phyloP scores from a whole-genome alignment of 2,797 vertebrate species.

The Phoebastria nigripes region DNA sequence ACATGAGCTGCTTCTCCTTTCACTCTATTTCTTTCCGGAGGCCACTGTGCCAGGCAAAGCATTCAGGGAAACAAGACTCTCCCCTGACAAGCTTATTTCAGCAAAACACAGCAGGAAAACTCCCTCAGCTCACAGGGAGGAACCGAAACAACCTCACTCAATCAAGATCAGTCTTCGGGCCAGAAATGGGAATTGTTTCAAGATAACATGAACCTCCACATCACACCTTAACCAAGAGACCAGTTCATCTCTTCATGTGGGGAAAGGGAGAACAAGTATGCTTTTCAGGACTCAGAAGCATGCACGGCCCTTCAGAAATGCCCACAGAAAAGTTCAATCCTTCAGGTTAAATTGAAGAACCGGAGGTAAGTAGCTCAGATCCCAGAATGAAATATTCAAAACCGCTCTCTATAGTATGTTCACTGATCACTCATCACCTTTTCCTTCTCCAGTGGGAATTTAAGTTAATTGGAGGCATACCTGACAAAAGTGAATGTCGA shows the following conservation, averaged over 20 bases:
- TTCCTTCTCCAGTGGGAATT: not conserved
- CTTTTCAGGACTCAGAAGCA: not conserved
- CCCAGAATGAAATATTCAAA: not conserved
- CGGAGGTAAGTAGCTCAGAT: not conserved
- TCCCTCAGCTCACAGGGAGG: not conserved
- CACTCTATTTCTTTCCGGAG: not conserved
- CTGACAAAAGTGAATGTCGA: not conserved
- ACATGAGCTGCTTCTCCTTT: not conserved
- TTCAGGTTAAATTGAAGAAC: not conserved
- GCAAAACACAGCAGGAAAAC: not conserved
- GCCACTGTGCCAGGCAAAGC: not conserved
- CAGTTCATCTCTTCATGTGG: not conserved
- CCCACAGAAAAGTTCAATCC: not conserved
- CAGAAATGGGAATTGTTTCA: not conserved
- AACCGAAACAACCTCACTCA: not conserved
- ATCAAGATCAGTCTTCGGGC: not conserved
- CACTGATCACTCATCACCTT: not conserved
- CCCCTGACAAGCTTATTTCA: not conserved
- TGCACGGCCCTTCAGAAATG: not conserved
- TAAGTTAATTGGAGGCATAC: not conserved
- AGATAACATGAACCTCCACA: not conserved
- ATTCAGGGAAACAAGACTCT: not conserved
- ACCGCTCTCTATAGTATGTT: not conserved
- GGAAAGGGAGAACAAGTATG: not conserved
- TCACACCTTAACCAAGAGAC: not conserved